These are phyloP conservation scores for Lepilemur ruficaudatus DNA, from an alignment of 2,797 vertebrate species.

Conservation along the genomic window DNA sequence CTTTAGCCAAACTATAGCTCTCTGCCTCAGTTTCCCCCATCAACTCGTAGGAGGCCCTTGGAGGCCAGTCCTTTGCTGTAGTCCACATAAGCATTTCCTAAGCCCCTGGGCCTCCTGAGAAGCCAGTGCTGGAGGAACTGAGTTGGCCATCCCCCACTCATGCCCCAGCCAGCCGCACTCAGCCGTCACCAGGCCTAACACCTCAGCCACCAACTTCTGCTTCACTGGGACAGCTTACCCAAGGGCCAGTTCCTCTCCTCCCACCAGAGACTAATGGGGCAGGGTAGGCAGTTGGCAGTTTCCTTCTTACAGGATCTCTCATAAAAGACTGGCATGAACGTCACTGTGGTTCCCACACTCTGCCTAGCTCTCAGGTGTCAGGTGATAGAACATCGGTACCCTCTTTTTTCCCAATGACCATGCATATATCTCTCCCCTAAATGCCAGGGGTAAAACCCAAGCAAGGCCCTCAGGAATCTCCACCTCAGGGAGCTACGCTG, in stretches of 20 bases:
- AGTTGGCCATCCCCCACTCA: background rate
- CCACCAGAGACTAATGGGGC: background rate
- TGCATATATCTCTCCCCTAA: background rate
- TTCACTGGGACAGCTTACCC: background rate
- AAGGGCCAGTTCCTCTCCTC: background rate
- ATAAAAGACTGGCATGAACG: background rate
- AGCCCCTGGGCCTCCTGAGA: background rate
- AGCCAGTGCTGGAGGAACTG: background rate
- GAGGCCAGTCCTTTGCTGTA: background rate
- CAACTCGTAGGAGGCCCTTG: background rate
- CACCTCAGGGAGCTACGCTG: background rate
- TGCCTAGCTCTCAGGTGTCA: background rate
- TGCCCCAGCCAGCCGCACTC: background rate
- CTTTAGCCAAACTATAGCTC: background rate
- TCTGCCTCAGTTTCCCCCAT: slow-evolving; percentile 26
- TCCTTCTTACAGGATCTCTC: background rate
- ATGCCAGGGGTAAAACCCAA: background rate
- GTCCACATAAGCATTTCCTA: background rate
- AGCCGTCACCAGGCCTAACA: background rate
- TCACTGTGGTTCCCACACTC: background rate
- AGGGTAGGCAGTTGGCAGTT: background rate
- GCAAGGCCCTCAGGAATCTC: background rate
- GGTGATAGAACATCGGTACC: background rate
- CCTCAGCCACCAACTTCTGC: background rate
- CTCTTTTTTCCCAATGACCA: background rate